Base-by-base conservation (phyloP, 2,113 vertebrate genomes). In the Nycticebus coucang region DNA sequence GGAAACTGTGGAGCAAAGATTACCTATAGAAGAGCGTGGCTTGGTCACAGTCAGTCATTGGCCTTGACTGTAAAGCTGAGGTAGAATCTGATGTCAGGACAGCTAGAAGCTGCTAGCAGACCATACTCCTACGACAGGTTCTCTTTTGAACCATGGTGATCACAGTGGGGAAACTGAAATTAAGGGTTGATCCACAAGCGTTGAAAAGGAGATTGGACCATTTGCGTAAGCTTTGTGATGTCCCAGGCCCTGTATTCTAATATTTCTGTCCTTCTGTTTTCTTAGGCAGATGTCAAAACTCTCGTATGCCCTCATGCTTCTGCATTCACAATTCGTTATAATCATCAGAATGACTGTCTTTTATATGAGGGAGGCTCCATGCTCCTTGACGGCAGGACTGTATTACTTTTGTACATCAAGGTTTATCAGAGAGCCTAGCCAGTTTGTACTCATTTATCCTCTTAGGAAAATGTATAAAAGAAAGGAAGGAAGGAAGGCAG, bases 1-100 rank as follows among this genome's bases (percentile, higher is more conserved):
- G 45, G 60, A 19, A 90, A 33, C 55, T 33, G 33, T 59, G 60
- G 12, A 18, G 5, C 5, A 1, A 30, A 4, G 11, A 77, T 0
- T 18, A 15, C 33, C 22, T 1, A 1, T 30, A 21, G 35, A 24
- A 0, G n/a, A 53, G 35, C 14, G 3, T 22, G 35, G 1, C 7
- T 33, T 35, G 14, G 24, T 14, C 55, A 6, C 0, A 7, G 30
- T 83, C 81, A 57, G 22, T 45, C 12, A 7, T 12, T 37, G 85
- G 5, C 21, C n/a, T 74, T 17, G 13, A 17, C 5, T 75, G 35
- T 30, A 78, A 95, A 93, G 3, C 50, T 22, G 19, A 94, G 57
- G n/a, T 30, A 24, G 18, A 62, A 77, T 9, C 30, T 80, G 33
- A 66, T 57, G 19, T 71, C 21, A 17, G 8, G 28, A 41, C 2